Percentiles rank a stretch among this genome's conserved stretches.
phyloP scores from a whole-genome alignment of 2,888 invertebrate species.

The Alcis repandata region DNA sequence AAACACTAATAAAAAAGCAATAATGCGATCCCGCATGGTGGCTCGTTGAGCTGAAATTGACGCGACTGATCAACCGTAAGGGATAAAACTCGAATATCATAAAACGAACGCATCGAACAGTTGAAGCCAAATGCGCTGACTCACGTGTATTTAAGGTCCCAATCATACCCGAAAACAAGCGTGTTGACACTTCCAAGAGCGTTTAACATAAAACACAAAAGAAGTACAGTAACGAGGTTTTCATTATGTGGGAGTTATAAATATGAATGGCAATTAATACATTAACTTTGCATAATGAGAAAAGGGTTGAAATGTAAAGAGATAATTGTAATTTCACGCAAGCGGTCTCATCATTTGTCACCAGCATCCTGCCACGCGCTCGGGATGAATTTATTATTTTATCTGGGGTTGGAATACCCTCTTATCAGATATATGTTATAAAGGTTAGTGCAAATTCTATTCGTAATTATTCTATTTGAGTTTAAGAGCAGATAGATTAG shows the following conservation, averaged over 20 bases:
- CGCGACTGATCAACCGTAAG: constrained; percentile 80
- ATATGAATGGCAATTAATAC: constrained; percentile 66
- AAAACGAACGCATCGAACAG: constrained; percentile 25
- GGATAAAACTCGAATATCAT: constrained; percentile 48
- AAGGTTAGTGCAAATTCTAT: constrained; percentile 27
- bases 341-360: constrained; percentile 80
- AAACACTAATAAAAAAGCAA: constrained; percentile 86
- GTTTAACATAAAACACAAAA: constrained; percentile 11
- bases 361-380: constrained; percentile 85
- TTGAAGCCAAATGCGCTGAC: constrained; percentile 14
- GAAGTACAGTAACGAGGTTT: constrained; percentile 26
- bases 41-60: constrained; percentile 83
- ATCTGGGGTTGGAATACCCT: constrained; percentile 75
- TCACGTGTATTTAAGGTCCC: constrained; percentile 14
- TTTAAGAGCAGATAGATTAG: too few species aligned
- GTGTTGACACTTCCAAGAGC: not conserved
- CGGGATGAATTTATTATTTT: constrained; percentile 79
- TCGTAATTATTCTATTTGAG: not conserved
- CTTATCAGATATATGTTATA: constrained; percentile 66
- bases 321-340: constrained; percentile 85
- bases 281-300: constrained; percentile 80
- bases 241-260: constrained; percentile 35
- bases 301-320: constrained; percentile 73
- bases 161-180: constrained; percentile 3
- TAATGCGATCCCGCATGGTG: constrained; percentile 85